Base-by-base conservation (phyloP, 2,888 invertebrate genomes). In the Alloscopus bannaensis region DNA sequence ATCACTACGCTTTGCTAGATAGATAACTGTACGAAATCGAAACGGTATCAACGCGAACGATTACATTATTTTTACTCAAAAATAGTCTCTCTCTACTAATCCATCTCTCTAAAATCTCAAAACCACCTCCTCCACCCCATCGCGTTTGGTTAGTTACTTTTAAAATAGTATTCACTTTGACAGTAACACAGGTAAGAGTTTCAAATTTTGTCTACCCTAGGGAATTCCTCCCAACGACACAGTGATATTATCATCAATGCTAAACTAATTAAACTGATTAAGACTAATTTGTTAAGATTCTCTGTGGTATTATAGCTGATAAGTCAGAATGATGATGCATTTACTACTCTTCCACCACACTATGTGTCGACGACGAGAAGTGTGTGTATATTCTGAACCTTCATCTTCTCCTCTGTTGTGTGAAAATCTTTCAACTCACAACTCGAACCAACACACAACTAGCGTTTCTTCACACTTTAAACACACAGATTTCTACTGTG, bases 301-400 rank as follows among this genome's bases (percentile, higher is more conserved):
- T 60, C 47, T 50, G 40, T 57, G 52, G 29, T 55, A 31, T 40
- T 57, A 28, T 50, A 16, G 62, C 62, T 72, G 72, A 62, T 60
- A 62, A 72, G 72, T 62, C 72, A 72, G 72, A 72, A 72, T 72
- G 72, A 72, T 72, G 72, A 72, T 72, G 72, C 72, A 72, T 72
- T 72, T 72, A 72, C 50, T 31, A 64, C 40, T 62, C 57, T 45
- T 47, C 31, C 20, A 45, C 60, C 20, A 45, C 60, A 60, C 60
- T 22, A 13, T 60, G 18, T 18, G 20, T 60, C 60, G 57, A 40
- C 13, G 40, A 40, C 13, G 52, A 62, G 11, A 40, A 59, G 59
- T 60, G 60, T 60, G 13, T 36, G 60, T 60, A 22, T 52, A 24
- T 50, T n/a, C n/a, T 60, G 60, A 22, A 20, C n/a, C 4, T 52